Conservation (phyloP, 1,140 invertebrate genomes). For the Caenorhabditis elegans region WBcel235 BX284606.5:11063001-11063500, state of each 20-base stretch:
- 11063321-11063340: constrained; percentile 58
- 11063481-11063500: constrained; percentile 63
- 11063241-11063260: constrained; percentile 19
- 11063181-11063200: constrained; percentile 61
- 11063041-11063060: constrained; percentile 26
- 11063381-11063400: constrained; percentile 66
- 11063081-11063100: constrained; percentile 12
- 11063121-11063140: constrained; percentile 61
- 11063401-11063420: constrained; percentile 59
- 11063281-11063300: not conserved
- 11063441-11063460: not conserved
- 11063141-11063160: constrained; percentile 57
- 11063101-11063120: not conserved
- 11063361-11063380: constrained; percentile 57
- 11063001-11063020: constrained; percentile 49
- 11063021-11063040: constrained; percentile 59
- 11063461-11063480: constrained; percentile 58
- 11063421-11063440: constrained; percentile 49
- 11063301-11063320: constrained; percentile 51
- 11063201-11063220: constrained; percentile 44
- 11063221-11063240: not conserved
- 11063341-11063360: constrained; percentile 60
- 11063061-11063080: constrained; percentile 49
- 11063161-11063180: constrained; percentile 66
- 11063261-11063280: too few relatives aligned